Conservation (phyloP, 2,797 vertebrate genomes). For the Neostethus bicornis region DNA sequence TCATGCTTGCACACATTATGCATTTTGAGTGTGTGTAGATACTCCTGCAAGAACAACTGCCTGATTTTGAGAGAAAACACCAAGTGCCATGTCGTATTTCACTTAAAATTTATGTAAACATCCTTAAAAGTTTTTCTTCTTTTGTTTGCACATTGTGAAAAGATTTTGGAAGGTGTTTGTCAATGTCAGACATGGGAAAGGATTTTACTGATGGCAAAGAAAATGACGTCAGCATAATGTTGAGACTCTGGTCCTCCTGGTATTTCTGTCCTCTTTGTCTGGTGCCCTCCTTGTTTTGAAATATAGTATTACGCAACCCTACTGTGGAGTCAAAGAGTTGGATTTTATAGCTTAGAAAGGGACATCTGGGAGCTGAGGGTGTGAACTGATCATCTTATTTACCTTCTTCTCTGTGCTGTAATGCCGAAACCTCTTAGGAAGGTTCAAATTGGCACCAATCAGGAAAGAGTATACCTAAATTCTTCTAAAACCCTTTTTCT, state of each 20-base stretch:
- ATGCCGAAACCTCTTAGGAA: too few species aligned
- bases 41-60: slow-evolving; percentile 18
- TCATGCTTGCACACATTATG: slow-evolving; percentile 30
- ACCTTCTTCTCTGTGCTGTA: neutral
- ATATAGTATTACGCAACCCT: neutral
- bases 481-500: too few species aligned
- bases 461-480: too few species aligned
- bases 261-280: slow-evolving; percentile 21
- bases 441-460: too few species aligned
- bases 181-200: slow-evolving; percentile 28
- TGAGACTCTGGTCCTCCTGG: slow-evolving; percentile 31
- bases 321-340: neutral
- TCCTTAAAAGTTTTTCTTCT: slow-evolving; percentile 17
- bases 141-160: slow-evolving; percentile 1
- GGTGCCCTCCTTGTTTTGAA: neutral
- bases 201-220: slow-evolving; percentile 16
- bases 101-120: neutral
- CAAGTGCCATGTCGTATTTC: neutral
- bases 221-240: slow-evolving; percentile 21
- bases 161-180: slow-evolving; percentile 9
- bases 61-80: slow-evolving; percentile 1
- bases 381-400: neutral
- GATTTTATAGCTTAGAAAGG: neutral
- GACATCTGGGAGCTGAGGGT: neutral
- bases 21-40: slow-evolving; percentile 6